Evolutionary conservation across 2,888 invertebrate genomes (phyloP), one percentile per base, ranked within the genome.

Genomic region (Parthenolecanium corni): DNA sequence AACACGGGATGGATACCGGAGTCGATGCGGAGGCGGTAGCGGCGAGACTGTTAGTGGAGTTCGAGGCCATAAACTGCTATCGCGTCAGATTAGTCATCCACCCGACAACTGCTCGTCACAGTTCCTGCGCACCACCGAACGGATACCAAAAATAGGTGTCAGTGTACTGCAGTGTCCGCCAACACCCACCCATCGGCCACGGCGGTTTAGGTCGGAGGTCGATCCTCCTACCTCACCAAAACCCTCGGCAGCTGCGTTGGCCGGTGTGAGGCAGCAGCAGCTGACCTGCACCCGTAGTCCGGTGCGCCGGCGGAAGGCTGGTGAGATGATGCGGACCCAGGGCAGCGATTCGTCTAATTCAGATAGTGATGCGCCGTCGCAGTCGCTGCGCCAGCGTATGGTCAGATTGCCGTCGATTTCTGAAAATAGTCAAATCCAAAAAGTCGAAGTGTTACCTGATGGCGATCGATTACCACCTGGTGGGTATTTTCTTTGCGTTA

Each of bases 391-490:
- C 71, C 78, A 85, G 71, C 82, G 83, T 44, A 85, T 85, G 52
- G 84, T 87, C 3, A 77, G 88, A 62, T 74, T 89, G 69, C 89
- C 89, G 1, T 88, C 88, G 23, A 87, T 89, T 69, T 87, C 89
- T 0, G 89, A 89, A 72, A 78, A 87, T 66, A 80, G 81, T 69
- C 79, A 73, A 74, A 80, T 78, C 75, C 81, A 70, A 70, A 77
- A 73, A 73, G 79, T 70, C 72, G 82, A 72, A 74, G 78, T 75
- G 12, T 69, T 67, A 70, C 74, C 71, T 66, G 78, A 70, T 64
- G 89, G 89, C 69, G 89, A 89, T 71, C 87, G 91, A 14, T 75
- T 94, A 67, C 94, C 93, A 51, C 85, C 87, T 70, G 87, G 89
- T 89, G 76, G 78, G 80, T 74, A 63, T 66, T 62, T 31, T 31